phyloP scores from a whole-genome alignment of 2,797 vertebrate species.

The Phrynocephalus forsythii region DNA sequence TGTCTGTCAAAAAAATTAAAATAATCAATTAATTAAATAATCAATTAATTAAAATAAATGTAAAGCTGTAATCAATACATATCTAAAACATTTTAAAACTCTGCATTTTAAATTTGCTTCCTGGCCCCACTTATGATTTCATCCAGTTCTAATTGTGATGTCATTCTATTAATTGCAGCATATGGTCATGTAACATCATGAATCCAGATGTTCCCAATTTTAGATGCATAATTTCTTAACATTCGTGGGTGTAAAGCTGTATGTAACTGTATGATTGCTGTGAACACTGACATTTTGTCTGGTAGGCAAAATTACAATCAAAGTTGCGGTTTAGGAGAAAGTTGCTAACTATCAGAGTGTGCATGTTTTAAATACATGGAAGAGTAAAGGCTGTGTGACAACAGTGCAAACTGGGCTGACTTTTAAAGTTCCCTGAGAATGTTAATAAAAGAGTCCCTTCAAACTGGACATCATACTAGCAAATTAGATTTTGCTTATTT shows the following conservation, averaged over 20 bases:
- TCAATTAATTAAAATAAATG: too few relatives aligned
- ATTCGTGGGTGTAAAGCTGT: neutral
- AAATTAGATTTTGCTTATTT: neutral
- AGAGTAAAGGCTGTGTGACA: neutral
- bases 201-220: neutral
- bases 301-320: neutral
- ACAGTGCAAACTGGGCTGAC: neutral
- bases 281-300: neutral
- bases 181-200: neutral
- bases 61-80: too few relatives aligned
- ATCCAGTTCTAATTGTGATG: neutral
- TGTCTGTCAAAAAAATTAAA: too few relatives aligned
- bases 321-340: neutral
- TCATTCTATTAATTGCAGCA: neutral
- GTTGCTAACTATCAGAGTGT: neutral
- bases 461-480: neutral
- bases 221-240: neutral
- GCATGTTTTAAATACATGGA: neutral
- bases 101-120: neutral
- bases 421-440: neutral
- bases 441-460: neutral
- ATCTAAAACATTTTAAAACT: neutral
- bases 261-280: neutral
- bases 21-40: too few relatives aligned
- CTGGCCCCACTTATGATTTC: neutral